phyloP scores from a whole-genome alignment of 2,113 vertebrate species.

The Silurus meridionalis region DNA sequence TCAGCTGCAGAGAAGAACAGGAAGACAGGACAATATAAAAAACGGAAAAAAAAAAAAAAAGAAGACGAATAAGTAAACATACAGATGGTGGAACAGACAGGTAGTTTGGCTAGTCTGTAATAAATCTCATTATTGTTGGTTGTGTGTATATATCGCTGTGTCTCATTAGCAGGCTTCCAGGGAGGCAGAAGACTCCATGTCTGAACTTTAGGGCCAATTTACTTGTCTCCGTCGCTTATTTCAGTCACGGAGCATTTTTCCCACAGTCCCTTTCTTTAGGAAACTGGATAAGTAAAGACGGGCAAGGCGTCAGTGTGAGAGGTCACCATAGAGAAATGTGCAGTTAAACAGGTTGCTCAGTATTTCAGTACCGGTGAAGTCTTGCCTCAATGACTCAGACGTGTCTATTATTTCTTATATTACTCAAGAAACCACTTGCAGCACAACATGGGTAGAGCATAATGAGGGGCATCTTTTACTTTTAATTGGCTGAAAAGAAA shows the following conservation, averaged over 20 bases:
- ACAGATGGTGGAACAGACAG: constrained; percentile 50
- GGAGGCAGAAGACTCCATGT: constrained; percentile 71
- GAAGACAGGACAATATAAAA: constrained; percentile 19
- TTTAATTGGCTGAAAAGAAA: not conserved
- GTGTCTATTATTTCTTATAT: not conserved
- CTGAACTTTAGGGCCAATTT: constrained; percentile 73
- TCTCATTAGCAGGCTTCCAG: constrained; percentile 74
- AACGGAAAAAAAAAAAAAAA: constrained; percentile 37
- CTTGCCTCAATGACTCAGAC: not conserved
- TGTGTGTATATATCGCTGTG: constrained; percentile 77
- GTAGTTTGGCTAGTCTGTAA: constrained; percentile 64
- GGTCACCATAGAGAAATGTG: constrained; percentile 37
- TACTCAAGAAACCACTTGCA: not conserved
- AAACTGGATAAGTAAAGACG: constrained; percentile 49
- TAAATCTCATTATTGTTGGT: constrained; percentile 75
- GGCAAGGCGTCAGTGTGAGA: constrained; percentile 14
- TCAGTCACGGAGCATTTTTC: constrained; percentile 43
- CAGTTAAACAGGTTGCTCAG: not conserved
- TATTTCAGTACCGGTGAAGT: not conserved
- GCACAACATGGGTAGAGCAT: not conserved
- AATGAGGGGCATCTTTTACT: not conserved
- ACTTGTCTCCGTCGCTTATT: constrained; percentile 54
- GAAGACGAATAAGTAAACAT: constrained; percentile 42
- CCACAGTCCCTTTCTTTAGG: constrained; percentile 42
- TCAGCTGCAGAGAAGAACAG: constrained; percentile 1